These are phyloP conservation scores for Octodon degus DNA, from an alignment of 2,113 vertebrate genomes.

Conservation along the genomic window DNA sequence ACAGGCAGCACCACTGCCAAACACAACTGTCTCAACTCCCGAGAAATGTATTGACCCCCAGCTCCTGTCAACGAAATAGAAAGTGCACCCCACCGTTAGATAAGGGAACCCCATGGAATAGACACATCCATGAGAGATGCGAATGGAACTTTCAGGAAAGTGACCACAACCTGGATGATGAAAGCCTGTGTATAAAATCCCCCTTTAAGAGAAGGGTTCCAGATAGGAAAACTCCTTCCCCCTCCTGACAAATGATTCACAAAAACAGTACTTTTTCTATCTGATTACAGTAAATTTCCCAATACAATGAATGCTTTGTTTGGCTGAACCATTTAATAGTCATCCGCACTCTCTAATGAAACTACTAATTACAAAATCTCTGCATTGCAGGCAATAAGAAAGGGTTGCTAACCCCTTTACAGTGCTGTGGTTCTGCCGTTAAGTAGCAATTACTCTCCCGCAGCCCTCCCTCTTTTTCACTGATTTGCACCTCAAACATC, in stretches of 20 bases:
- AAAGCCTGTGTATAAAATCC: not conserved
- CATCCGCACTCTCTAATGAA: conserved; percentile 73
- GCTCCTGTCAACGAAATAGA: not conserved
- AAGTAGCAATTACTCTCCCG: conserved; percentile 68
- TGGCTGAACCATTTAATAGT: conserved; percentile 76
- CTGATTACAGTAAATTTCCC: conserved; percentile 82
- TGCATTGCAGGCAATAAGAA: conserved; percentile 76
- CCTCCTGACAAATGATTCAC: conserved; percentile 63
- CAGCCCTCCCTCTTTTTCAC: conserved; percentile 4
- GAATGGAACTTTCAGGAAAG: not conserved
- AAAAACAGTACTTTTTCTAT: conserved; percentile 77
- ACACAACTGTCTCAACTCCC: conserved; percentile 55
- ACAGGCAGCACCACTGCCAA: conserved; percentile 59
- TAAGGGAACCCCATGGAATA: not conserved
- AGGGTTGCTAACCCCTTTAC: conserved; percentile 75
- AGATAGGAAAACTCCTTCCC: conserved; percentile 34
- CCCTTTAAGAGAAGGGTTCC: conserved; percentile 30
- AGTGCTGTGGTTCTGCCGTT: conserved; percentile 44
- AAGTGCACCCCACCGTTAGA: not conserved
- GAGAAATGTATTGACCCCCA: not conserved
- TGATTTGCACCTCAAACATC: conserved; percentile 56
- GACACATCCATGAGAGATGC: accelerated
- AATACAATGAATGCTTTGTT: conserved; percentile 80
- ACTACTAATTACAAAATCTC: conserved; percentile 80
- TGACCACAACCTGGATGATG: not conserved